These are phyloP conservation scores for Glaucomys volans DNA, from an alignment of 2,113 vertebrate species.

Conservation along the genomic window DNA sequence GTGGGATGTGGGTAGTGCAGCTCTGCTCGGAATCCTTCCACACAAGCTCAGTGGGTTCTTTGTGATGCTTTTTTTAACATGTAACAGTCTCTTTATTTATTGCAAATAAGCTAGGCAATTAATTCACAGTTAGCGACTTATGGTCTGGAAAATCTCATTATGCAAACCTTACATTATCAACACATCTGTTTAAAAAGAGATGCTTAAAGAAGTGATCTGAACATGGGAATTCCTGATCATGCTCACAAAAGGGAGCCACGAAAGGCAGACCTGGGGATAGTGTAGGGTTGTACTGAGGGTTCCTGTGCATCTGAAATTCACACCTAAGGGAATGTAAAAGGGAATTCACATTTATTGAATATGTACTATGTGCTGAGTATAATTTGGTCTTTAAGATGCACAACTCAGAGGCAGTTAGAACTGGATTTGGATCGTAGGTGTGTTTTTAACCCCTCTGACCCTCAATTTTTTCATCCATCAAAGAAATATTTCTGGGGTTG, in stretches of 20 bases:
- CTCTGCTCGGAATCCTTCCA: not conserved
- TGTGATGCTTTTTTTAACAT: not conserved
- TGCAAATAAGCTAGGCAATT: constrained; percentile 67
- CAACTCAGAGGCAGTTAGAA: not conserved
- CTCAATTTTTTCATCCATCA: not conserved
- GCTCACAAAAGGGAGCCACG: not conserved
- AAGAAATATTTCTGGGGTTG: not conserved
- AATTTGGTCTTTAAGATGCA: not conserved
- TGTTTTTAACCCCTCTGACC: not conserved
- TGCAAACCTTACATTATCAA: constrained; percentile 65
- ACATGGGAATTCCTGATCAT: constrained; percentile 40
- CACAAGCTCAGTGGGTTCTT: not conserved
- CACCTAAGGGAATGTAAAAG: not conserved
- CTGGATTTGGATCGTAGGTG: not conserved
- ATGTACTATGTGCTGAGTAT: not conserved
- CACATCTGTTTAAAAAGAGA: constrained; percentile 69
- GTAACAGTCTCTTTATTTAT: constrained; percentile 74
- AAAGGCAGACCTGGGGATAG: not conserved
- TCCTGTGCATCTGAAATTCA: not conserved
- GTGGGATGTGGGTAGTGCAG: not conserved
- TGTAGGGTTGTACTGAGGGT: not conserved
- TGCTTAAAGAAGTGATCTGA: constrained; percentile 47
- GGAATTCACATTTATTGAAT: not conserved
- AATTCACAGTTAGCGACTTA: constrained; percentile 79
- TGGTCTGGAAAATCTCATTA: constrained; percentile 77